phyloP scores from a whole-genome alignment of 92 coral and sea anemone genomes.

The Blastomussa wellsi region DNA sequence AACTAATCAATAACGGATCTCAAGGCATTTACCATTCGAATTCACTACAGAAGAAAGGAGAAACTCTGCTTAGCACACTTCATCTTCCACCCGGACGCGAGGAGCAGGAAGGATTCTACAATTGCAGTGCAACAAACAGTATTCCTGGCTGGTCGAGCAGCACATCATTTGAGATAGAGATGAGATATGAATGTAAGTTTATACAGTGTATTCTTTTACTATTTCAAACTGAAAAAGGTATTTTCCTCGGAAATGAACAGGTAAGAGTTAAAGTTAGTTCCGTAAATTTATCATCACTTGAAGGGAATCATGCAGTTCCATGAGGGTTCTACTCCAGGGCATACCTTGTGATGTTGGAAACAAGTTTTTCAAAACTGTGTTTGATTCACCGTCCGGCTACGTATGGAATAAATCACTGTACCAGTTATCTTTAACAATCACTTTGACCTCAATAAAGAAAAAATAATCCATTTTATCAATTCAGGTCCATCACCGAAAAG shows the following conservation, averaged over 20 bases:
- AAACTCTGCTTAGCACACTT: neutral
- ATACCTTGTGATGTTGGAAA: too few relatives aligned
- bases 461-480: neutral
- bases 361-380: too few relatives aligned
- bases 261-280: neutral
- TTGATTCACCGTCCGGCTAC: too few relatives aligned
- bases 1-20: constrained; percentile 14
- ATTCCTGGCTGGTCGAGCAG: constrained; percentile 22
- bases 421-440: neutral
- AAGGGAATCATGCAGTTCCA: too few relatives aligned
- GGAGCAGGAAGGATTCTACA: neutral
- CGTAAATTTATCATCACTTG: too few relatives aligned
- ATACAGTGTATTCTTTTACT: neutral
- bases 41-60: neutral
- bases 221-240: neutral
- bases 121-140: constrained; percentile 1
- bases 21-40: neutral
- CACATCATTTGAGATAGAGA: neutral
- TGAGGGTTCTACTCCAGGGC: too few relatives aligned
- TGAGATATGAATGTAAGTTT: constrained; percentile 2
- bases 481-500: neutral
- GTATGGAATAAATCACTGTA: neutral
- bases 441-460: neutral
- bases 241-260: neutral
- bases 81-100: neutral